Conservation (phyloP, 2,797 vertebrate species). For the Anguilla obscura region DNA sequence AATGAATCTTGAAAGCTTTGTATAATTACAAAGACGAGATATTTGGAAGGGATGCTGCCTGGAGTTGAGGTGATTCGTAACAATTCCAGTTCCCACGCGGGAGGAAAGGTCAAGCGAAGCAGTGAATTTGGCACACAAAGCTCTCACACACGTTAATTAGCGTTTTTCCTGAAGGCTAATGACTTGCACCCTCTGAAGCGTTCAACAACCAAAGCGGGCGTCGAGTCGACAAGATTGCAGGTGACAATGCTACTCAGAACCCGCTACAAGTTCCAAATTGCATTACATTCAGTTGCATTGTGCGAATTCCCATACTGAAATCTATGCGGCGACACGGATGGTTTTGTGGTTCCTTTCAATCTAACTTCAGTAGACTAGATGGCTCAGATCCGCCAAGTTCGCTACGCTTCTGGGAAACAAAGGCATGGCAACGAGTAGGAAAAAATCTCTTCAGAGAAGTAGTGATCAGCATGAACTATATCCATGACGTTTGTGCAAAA, state of each 20-base stretch:
- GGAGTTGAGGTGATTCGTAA: background rate
- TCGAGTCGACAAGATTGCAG: conserved; percentile 45
- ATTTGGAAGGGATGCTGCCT: background rate
- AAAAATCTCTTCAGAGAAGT: background rate
- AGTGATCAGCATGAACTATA: background rate
- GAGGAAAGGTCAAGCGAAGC: conserved; percentile 16
- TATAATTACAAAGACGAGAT: background rate
- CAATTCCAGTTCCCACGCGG: background rate
- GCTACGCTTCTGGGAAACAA: conserved; percentile 10
- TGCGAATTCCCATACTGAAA: background rate
- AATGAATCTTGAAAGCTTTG: background rate
- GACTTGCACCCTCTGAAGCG: background rate
- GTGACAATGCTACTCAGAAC: conserved; percentile 49
- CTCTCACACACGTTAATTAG: conserved; percentile 7
- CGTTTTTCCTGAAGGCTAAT: conserved; percentile 33
- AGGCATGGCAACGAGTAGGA: background rate
- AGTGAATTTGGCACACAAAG: background rate
- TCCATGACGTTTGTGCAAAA: background rate
- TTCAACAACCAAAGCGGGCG: conserved; percentile 50
- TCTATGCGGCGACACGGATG: background rate
- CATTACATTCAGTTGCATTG: background rate
- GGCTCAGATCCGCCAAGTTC: background rate
- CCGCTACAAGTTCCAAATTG: background rate
- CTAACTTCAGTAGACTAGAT: background rate
- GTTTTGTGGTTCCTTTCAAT: background rate